Evolutionary conservation across 2,797 vertebrate species (phyloP), one percentile per base, ranked within the genome.

Genomic region (Cirrhinus molitorella): DNA sequence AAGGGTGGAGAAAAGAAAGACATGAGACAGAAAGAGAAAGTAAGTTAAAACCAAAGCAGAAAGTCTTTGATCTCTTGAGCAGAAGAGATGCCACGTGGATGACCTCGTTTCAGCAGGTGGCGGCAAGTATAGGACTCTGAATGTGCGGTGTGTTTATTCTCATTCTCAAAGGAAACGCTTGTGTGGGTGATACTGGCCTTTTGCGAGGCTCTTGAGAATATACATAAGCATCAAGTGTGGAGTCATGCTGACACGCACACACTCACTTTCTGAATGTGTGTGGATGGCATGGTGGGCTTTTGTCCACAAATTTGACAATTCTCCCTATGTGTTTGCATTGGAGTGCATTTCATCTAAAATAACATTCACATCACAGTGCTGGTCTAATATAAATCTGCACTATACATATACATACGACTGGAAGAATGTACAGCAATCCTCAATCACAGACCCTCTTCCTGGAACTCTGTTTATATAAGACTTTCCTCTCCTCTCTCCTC

Each of bases 121-220:
- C 40, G 53, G 57, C 34, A 72, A 10, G 45, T 40, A 65, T 19
- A 40, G 71, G 16, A 43, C 34, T n/a, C 57, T 49, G 51, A 37
- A 67, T 17, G 63, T 57, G 70, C 11, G 9, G 14, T 76, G 80
- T 73, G 72, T 68, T 83, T 83, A 67, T 83, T 76, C 34, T 68
- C 3, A 25, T 34, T 65, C 21, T 81, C n/a, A 74, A 47, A 74
- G 80, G 57, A 65, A 82, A 74, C 31, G 16, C 59, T 74, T 53
- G 59, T 73, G 59, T 82, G 63, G 66, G 49, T 47, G 59, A 79
- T 59, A 21, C 12, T 45, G 49, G 61, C 49, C 49, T 67, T 85
- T 67, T 79, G 68, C 10, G 1, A 74, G 25, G 28, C 47, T 45
- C 51, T 6, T 74, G 37, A 74, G 70, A 51, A 34, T 75, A 43